Evolutionary conservation across 2,797 vertebrate genomes (phyloP), one percentile per base, ranked within the genome.

Genomic region (Oceanodroma leucorhoa): DNA sequence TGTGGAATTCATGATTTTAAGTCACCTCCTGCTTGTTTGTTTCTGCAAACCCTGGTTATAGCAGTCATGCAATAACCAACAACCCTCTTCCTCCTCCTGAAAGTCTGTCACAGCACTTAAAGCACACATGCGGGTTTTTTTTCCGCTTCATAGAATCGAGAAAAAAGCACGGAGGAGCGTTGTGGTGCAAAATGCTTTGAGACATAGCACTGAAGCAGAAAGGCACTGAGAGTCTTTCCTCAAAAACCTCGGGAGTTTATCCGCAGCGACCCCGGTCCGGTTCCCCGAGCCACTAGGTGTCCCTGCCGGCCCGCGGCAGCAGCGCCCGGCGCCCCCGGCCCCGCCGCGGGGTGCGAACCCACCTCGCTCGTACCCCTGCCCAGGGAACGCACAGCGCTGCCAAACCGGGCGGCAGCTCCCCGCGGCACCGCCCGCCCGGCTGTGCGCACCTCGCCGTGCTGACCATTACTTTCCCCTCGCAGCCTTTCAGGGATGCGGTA

Each of bases 311-410:
- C 84, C 71, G 15, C 2, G 9, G 71, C 69, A 88, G 67, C n/a
- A 22, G 41, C 0, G 0, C 10, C 1, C 0, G 0, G 11, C 1
- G 0, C 11, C 26, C 36, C 30, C 17, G n/a, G 21, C 29, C 41
- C 22, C 57, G 34, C 64, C 60, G 54, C 7, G 34, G 89, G 76
- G 78, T 5, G 21, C 16, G 80, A 77, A 60, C 24, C 67, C 32
- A 45, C 36, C 82, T 83, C n/a, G n/a, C n/a, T n/a, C n/a, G n/a
- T n/a, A n/a, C n/a, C n/a, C n/a, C 86, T 50, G 55, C 73, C 82
- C 5, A 14, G 46, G 84, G 69, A 64, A 93, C 84, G 93, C 51
- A 86, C 3, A 19, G 9, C 21, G 2, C 76, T 22, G 34, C 41
- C 60, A 61, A 48, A 77, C 21, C 81, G 67, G 51, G 73, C 38